These are phyloP conservation scores for Tribolium madens DNA, from an alignment of 1,140 invertebrate genomes.

Conservation along the genomic window DNA sequence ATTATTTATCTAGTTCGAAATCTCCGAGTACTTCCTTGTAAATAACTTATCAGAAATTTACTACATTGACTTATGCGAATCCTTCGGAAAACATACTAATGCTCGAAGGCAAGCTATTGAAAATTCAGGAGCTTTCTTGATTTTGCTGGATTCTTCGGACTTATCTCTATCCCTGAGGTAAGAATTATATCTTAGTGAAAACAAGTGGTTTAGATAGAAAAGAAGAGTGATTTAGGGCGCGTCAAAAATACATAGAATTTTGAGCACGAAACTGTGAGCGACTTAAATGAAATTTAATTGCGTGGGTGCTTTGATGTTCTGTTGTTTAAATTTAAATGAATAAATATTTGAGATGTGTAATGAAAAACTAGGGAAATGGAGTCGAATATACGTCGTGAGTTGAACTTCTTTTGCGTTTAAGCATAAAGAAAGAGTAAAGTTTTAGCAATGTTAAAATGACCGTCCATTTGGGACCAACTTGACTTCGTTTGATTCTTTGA, in stretches of 20 bases:
- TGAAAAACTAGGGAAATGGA: not conserved
- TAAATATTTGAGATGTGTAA: constrained; percentile 22
- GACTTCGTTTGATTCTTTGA: constrained; percentile 47
- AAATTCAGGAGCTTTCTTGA: constrained; percentile 37
- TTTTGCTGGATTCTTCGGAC: constrained; percentile 22
- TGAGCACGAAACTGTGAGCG: not conserved
- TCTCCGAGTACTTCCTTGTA: constrained; percentile 13
- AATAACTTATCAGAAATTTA: constrained; percentile 30
- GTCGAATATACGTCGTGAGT: not conserved
- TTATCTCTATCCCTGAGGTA: constrained; percentile 29
- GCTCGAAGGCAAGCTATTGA: constrained; percentile 24
- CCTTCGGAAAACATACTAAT: constrained; percentile 32
- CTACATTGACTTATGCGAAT: constrained; percentile 28
- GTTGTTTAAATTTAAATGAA: not conserved
- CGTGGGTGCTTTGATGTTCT: not conserved
- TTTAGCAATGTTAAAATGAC: constrained; percentile 47
- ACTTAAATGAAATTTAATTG: constrained; percentile 12
- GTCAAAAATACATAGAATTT: not conserved
- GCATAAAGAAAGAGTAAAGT: constrained; percentile 41
- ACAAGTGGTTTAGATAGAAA: constrained; percentile 20
- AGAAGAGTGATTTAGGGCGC: not conserved
- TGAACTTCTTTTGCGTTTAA: constrained; percentile 36
- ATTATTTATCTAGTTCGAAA: constrained; percentile 30
- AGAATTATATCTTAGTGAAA: constrained; percentile 35
- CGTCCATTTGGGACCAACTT: constrained; percentile 48